Evolutionary conservation across 92 coral and sea anemone species (phyloP), one percentile per base, ranked within the genome.

Genomic region (Bergia sp.): DNA sequence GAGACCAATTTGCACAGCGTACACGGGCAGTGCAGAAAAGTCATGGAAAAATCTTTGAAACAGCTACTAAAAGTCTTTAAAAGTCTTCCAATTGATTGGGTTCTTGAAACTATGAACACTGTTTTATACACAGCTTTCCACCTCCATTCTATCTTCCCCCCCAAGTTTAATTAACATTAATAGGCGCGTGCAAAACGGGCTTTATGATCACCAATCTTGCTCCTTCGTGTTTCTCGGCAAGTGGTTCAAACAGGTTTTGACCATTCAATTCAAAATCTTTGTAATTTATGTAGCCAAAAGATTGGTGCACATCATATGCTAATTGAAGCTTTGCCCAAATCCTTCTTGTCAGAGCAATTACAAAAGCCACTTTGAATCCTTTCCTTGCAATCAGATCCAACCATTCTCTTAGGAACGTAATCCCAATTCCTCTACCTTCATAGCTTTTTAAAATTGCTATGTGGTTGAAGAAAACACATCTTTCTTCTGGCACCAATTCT

Each of bases 261-360:
- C 77, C 77, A 73, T 73, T 73, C 77, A 73, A 73, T 37, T 37
- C 77, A 41, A 73, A 73, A 73, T 73, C 77, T 73, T 4, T 12
- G 37, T 73, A 73, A 73, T 73, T 36, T 73, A 7, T 12, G 37
- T 73, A 73, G 15, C 44, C n/a, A 11, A 73, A 6, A 37, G 42
- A 10, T 73, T 73, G 8, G 41, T 2, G 7, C 20, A 37, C 44
- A 3, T 73, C 44, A 38, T 37, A 73, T 18, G 2, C 77, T 7
- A 37, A 8, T 73, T 37, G 77, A 3, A 29, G 1, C 77, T 0
- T 73, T 37, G 77, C 37, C 16, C 39, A 5, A 73, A 73, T 44
- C 18, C 3, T 73, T 73, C n/a, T 41, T 37, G 43, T 38, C n/a
- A 73, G n/a, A 8, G 45, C 0, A 29, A 73, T 73, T 73, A 3